Conservation (phyloP, 92 coral and sea anemone species). For the Nematostella vectensis region DNA sequence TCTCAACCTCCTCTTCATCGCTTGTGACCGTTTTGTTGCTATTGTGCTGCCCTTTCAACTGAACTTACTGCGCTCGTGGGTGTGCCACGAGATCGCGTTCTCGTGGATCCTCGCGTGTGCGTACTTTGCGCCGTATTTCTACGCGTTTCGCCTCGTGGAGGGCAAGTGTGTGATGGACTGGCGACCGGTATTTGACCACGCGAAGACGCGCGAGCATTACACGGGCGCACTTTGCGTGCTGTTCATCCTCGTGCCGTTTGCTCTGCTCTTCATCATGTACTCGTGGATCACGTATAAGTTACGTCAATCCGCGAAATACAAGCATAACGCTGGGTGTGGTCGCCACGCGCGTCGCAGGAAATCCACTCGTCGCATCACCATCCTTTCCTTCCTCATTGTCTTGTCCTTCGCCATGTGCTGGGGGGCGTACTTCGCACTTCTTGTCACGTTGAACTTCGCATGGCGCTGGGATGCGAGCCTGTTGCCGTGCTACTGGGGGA, state of each 20-base stretch:
- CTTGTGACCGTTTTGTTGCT: slow-evolving; percentile 15
- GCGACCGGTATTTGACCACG: slow-evolving; percentile 8
- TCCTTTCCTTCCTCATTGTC: slow-evolving; percentile 16
- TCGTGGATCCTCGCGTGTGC: slow-evolving; percentile 14
- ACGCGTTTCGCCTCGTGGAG: not conserved
- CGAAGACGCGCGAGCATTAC: slow-evolving; percentile 16
- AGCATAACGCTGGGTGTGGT: not conserved
- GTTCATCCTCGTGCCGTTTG: slow-evolving; percentile 28
- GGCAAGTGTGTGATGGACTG: slow-evolving; percentile 10
- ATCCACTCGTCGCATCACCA: slow-evolving; percentile 12
- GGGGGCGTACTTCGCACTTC: slow-evolving; percentile 18
- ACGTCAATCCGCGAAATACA: not conserved
- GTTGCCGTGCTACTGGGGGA: slow-evolving; percentile 49
- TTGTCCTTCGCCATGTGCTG: slow-evolving; percentile 24
- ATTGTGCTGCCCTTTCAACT: slow-evolving; percentile 9
- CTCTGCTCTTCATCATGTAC: slow-evolving; percentile 10
- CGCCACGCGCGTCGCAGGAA: slow-evolving; percentile 1
- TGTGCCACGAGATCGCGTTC: slow-evolving; percentile 4
- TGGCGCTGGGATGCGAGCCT: slow-evolving; percentile 19
- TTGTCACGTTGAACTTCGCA: not conserved
- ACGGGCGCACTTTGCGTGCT: slow-evolving; percentile 10
- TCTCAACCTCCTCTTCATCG: slow-evolving; percentile 8
- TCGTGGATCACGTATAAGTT: slow-evolving; percentile 3
- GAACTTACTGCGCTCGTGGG: not conserved
- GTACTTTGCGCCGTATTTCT: slow-evolving; percentile 29